Conservation (phyloP, 2,888 invertebrate species). For the Tetranychus truncatus region DNA sequence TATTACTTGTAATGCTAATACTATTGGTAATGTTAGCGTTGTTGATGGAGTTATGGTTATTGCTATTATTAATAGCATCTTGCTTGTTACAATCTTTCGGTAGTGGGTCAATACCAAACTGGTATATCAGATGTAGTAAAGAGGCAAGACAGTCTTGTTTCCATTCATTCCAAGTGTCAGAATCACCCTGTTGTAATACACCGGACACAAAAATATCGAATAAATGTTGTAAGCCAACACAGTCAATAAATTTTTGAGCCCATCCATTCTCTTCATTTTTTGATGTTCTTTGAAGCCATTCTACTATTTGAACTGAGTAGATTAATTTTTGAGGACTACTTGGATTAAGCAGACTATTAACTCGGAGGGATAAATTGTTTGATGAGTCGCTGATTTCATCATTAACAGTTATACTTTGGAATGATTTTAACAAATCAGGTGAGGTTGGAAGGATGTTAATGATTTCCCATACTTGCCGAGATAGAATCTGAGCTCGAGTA, state of each 20-base stretch:
- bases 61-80: slow-evolving; percentile 10
- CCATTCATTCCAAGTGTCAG: slow-evolving; percentile 53
- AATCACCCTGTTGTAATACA: slow-evolving; percentile 48
- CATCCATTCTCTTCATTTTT: slow-evolving; percentile 35
- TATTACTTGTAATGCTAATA: neutral
- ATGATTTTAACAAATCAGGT: slow-evolving; percentile 62
- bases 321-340: slow-evolving; percentile 78
- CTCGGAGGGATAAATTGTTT: slow-evolving; percentile 21
- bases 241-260: slow-evolving; percentile 62
- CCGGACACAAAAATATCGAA: slow-evolving; percentile 80
- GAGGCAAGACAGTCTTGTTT: slow-evolving; percentile 80
- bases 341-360: slow-evolving; percentile 62
- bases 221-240: slow-evolving; percentile 66
- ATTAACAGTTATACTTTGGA: slow-evolving; percentile 35
- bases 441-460: slow-evolving; percentile 75
- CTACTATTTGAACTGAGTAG: slow-evolving; percentile 82
- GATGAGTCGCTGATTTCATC: slow-evolving; percentile 4
- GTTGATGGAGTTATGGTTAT: neutral
- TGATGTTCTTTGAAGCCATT: slow-evolving; percentile 42
- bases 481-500: slow-evolving; percentile 69
- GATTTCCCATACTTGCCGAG: slow-evolving; percentile 83
- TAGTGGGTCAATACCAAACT: slow-evolving; percentile 51
- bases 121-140: slow-evolving; percentile 61
- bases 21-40: neutral
- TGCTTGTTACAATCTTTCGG: slow-evolving; percentile 22